phyloP scores from a whole-genome alignment of 2,888 invertebrate genomes.

The Dryococelus australis region DNA sequence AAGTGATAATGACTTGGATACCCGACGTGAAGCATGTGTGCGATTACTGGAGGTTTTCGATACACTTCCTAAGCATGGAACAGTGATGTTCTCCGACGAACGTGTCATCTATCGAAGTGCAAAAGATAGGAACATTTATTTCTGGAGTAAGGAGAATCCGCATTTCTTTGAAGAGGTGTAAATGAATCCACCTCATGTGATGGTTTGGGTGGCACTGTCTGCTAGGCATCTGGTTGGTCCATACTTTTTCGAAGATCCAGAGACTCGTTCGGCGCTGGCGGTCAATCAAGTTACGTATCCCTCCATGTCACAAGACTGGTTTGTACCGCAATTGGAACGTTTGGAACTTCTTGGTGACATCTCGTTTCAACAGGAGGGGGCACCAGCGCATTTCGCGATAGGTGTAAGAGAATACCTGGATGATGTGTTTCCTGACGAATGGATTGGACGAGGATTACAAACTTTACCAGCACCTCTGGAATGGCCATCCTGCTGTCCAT shows the following conservation, averaged over 20 bases:
- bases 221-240: not conserved
- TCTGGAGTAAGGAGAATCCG: too few relatives aligned
- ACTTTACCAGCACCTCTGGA: not conserved
- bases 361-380: too few relatives aligned
- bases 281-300: too few relatives aligned
- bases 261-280: too few relatives aligned
- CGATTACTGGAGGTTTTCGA: constrained; percentile 3
- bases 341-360: too few relatives aligned
- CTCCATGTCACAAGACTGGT: too few relatives aligned
- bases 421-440: not conserved
- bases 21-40: not conserved
- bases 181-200: constrained; percentile 5
- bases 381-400: too few relatives aligned
- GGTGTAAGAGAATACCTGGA: not conserved
- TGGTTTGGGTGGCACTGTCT: not conserved
- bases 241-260: not conserved
- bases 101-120: not conserved
- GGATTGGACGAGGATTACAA: constrained; percentile 12
- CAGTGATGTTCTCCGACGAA: constrained; percentile 12
- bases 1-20: not conserved
- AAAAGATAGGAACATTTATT: not conserved
- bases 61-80: not conserved
- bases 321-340: too few relatives aligned
- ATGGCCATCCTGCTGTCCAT: not conserved
- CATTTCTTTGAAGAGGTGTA: constrained; percentile 19